Evolutionary conservation across 2,797 vertebrate species (phyloP).

Genomic region (Pantherophis vulpinus): DNA sequence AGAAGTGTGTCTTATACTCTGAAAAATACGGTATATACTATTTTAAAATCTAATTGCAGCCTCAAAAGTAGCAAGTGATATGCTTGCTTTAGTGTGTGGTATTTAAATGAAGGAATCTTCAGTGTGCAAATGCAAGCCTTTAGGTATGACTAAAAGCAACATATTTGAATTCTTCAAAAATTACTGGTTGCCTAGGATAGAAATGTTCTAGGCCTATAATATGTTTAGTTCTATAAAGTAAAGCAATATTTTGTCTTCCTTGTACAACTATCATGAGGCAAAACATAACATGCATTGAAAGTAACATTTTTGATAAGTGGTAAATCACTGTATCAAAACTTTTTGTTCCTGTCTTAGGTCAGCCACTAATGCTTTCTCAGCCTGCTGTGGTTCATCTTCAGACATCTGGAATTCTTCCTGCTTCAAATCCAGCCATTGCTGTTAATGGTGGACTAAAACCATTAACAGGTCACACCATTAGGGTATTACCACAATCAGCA

Average conservation of each 20-base stretch:
- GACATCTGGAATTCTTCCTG: conserved; percentile 70
- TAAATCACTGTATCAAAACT: conserved; percentile 1
- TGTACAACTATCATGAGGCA: neutral
- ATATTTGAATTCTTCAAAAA: neutral
- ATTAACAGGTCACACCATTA: conserved; percentile 72
- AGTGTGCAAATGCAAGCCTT: neutral
- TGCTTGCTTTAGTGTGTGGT: neutral
- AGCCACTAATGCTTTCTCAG: conserved; percentile 79
- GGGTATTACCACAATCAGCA: conserved; percentile 63
- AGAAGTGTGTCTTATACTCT: too few relatives aligned
- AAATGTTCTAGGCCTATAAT: neutral
- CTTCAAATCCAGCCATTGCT: conserved; percentile 67
- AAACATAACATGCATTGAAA: neutral
- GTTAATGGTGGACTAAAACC: conserved; percentile 73
- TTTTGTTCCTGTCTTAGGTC: conserved; percentile 69
- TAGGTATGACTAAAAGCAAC: neutral
- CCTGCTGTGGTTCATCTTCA: conserved; percentile 84
- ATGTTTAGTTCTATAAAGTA: neutral
- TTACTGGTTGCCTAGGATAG: neutral
- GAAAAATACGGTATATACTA: neutral
- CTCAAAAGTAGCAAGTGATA: neutral
- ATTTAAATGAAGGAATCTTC: neutral
- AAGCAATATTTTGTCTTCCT: neutral
- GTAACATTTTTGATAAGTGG: neutral
- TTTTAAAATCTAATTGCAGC: neutral